phyloP scores from a whole-genome alignment of 2,888 invertebrate species.

The Tetheella fluctuosa region DNA sequence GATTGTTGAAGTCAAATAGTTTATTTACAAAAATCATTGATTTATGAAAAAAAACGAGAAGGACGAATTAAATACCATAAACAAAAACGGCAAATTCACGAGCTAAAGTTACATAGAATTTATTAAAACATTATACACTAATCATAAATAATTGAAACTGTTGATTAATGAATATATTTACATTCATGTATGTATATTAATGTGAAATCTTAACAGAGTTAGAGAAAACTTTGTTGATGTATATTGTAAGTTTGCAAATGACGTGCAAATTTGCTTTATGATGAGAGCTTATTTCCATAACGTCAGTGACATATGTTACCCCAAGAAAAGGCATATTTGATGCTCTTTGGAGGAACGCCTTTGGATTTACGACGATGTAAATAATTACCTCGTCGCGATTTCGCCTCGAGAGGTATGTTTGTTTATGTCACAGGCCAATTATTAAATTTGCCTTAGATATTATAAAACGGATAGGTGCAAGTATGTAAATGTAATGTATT shows the following conservation, averaged over 20 bases:
- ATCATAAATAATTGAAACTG: not conserved
- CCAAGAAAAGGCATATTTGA: conserved; percentile 36
- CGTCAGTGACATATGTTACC: conserved; percentile 40
- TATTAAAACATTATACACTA: not conserved
- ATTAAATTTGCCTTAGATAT: too few species aligned
- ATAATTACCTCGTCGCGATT: conserved; percentile 21
- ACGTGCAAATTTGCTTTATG: conserved; percentile 45
- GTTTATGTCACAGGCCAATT: too few species aligned
- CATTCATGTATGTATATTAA: not conserved
- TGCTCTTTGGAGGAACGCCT: conserved; percentile 21
- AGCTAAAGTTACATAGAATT: not conserved
- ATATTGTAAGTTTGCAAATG: conserved; percentile 43
- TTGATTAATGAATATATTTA: not conserved
- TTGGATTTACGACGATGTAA: conserved; percentile 20
- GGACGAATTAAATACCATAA: too few species aligned
- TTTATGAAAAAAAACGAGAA: too few species aligned
- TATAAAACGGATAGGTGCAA: too few species aligned
- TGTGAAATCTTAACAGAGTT: not conserved
- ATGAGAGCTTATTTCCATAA: conserved; percentile 46
- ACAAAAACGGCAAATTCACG: not conserved
- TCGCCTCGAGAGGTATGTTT: not conserved
- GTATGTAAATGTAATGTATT: too few species aligned
- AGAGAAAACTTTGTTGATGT: not conserved
- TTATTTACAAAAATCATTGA: too few species aligned
- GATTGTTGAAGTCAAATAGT: not conserved